These are phyloP conservation scores for Eupeodes corollae DNA, from an alignment of 1,140 invertebrate genomes.

Conservation along the genomic window DNA sequence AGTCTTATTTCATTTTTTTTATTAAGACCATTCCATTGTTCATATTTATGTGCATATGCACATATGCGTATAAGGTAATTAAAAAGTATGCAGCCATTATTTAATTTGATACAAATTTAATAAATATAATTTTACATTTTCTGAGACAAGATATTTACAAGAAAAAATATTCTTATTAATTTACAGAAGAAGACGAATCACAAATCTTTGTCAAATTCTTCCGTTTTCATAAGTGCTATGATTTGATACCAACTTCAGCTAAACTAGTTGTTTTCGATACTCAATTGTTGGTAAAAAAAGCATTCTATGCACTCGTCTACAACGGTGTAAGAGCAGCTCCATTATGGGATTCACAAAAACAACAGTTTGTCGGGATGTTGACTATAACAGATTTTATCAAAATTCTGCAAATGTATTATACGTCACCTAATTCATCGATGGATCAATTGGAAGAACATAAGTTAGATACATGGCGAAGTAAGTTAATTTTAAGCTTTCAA, in stretches of 20 bases:
- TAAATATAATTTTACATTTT: too few relatives aligned
- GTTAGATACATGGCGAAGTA: constrained; percentile 87
- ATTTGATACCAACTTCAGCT: constrained; percentile 96
- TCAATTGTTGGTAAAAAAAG: constrained; percentile 96
- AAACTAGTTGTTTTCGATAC: constrained; percentile 99
- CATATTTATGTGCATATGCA: too few relatives aligned
- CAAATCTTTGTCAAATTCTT: constrained; percentile 98
- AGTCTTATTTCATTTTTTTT: too few relatives aligned
- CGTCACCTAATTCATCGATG: constrained; percentile 80
- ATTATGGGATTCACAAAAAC: constrained; percentile 86
- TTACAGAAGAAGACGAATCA: constrained; percentile 91
- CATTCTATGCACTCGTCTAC: constrained; percentile 96
- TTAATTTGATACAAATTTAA: too few relatives aligned
- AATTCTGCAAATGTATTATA: constrained; percentile 96
- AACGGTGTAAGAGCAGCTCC: constrained; percentile 97
- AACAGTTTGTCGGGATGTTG: constrained; percentile 92
- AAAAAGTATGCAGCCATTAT: too few relatives aligned
- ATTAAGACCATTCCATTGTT: too few relatives aligned
- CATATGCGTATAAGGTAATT: too few relatives aligned
- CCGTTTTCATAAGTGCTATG: constrained; percentile 98
- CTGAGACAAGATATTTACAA: too few relatives aligned
- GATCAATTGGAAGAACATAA: constrained; percentile 96
- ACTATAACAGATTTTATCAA: constrained; percentile 99
- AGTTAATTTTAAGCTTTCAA: constrained; percentile 24
- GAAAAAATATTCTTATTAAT: constrained; percentile 20